Evolutionary conservation across 2,113 vertebrate species (phyloP).

Genomic region (Rhinoderma darwinii): DNA sequence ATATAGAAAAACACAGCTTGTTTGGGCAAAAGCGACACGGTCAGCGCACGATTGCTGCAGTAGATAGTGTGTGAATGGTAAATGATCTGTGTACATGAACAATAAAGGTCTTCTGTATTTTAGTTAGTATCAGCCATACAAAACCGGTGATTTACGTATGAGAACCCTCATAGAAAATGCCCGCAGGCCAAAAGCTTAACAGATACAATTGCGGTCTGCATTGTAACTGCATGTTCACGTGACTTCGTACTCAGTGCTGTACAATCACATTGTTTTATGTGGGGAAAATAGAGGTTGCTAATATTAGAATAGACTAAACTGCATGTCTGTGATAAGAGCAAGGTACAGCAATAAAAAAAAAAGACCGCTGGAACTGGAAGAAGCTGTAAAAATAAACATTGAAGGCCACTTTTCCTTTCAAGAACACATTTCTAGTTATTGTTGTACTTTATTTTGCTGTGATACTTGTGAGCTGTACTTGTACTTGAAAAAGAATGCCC

Average conservation of each 20-base stretch:
- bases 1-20: not conserved
- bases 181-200: not conserved
- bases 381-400: too few relatives aligned
- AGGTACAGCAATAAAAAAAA: not conserved
- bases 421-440: too few relatives aligned
- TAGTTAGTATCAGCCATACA: not conserved
- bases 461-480: too few relatives aligned
- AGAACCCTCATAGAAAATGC: not conserved
- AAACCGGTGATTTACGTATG: not conserved
- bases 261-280: not conserved
- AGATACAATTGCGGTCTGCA: not conserved
- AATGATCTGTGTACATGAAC: not conserved
- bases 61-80: not conserved
- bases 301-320: not conserved
- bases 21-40: not conserved
- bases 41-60: too few relatives aligned
- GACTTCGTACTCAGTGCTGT: not conserved
- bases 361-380: too few relatives aligned
- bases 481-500: too few relatives aligned
- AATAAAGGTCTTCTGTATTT: not conserved
- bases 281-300: not conserved
- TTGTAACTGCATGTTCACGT: not conserved
- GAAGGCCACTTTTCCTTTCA: too few relatives aligned
- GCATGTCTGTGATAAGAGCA: not conserved
- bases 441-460: too few relatives aligned